These are phyloP conservation scores for Tylochromis polylepis DNA, from an alignment of 2,113 vertebrate species.

Conservation along the genomic window DNA sequence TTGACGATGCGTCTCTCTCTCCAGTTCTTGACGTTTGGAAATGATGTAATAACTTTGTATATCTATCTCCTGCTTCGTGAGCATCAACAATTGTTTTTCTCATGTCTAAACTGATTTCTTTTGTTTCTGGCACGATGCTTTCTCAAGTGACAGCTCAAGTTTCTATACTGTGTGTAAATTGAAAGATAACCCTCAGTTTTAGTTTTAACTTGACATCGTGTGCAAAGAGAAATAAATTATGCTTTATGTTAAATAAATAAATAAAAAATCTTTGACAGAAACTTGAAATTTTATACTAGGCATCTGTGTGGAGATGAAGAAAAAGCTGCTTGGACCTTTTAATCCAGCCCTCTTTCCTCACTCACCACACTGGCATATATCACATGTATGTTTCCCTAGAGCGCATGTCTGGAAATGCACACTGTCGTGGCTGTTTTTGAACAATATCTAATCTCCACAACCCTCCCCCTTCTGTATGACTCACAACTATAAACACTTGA, in stretches of 20 bases:
- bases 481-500: neutral
- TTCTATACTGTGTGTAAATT: neutral
- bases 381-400: neutral
- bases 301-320: neutral
- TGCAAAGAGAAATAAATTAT: neutral
- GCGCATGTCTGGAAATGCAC: neutral
- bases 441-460: neutral
- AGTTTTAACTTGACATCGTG: neutral
- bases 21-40: neutral
- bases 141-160: neutral
- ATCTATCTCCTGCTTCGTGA: neutral
- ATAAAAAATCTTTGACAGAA: neutral
- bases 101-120: neutral
- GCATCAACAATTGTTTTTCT: neutral
- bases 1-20: neutral
- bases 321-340: neutral
- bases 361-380: neutral
- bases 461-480: neutral
- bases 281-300: neutral
- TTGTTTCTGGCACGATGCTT: neutral
- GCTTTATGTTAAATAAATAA: neutral
- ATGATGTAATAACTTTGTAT: neutral
- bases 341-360: neutral
- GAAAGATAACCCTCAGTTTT: neutral
- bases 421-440: neutral